Percentiles rank a stretch among this genome's conserved stretches.
These are phyloP conservation scores for Lamellibrachia columna DNA, from an alignment of 2,888 invertebrate species.

Conservation along the genomic window DNA sequence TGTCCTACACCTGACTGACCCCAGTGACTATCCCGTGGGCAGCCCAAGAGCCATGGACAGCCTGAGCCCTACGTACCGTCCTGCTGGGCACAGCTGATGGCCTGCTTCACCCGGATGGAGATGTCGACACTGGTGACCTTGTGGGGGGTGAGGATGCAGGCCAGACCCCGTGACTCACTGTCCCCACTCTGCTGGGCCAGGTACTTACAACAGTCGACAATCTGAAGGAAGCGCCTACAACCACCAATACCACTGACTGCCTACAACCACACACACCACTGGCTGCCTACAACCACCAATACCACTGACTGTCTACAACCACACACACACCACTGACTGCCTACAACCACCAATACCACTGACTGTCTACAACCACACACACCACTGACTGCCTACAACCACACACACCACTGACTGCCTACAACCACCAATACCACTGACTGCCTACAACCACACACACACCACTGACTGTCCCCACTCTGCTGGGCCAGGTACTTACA, in stretches of 20 bases:
- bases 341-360: background rate
- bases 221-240: conserved; percentile 77
- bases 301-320: no score
- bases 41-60: background rate
- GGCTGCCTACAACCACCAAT: no score
- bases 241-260: conserved; percentile 1
- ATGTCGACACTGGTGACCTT: conserved; percentile 63
- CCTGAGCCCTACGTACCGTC: conserved; percentile 51
- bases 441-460: background rate
- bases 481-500: no score
- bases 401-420: background rate
- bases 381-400: background rate
- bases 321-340: background rate
- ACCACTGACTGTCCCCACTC: background rate
- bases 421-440: background rate
- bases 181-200: conserved; percentile 67
- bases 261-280: no score
- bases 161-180: conserved; percentile 69
- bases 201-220: conserved; percentile 85
- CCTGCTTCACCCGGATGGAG: conserved; percentile 81
- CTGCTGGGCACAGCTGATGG: conserved; percentile 74
- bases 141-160: conserved; percentile 81
- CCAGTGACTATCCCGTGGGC: background rate
- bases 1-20: no score
- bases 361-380: background rate